Conservation (phyloP, 2,113 vertebrate genomes). For the Peromyscus polionotus region DNA sequence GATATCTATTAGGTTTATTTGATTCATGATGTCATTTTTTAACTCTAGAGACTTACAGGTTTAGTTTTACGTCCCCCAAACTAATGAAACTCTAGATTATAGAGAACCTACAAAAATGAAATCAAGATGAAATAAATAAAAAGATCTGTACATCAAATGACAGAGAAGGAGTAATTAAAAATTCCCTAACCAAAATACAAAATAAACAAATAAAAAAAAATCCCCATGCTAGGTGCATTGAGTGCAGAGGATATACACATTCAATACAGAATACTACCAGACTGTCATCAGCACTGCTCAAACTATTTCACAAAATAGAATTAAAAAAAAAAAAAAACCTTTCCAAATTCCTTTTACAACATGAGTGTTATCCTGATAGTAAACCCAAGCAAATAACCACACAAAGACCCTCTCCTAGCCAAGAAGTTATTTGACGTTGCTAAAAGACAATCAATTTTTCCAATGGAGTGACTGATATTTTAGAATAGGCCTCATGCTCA, state of each 20-base stretch:
- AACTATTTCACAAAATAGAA: neutral
- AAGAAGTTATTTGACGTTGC: neutral
- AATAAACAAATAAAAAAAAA: neutral
- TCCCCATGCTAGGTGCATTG: neutral
- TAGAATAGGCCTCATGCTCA: neutral
- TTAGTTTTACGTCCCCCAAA: neutral
- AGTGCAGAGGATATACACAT: neutral
- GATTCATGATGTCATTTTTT: neutral
- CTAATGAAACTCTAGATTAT: neutral
- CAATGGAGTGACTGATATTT: neutral
- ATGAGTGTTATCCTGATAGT: neutral
- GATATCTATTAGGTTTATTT: neutral
- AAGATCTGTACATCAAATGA: neutral
- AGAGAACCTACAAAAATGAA: neutral
- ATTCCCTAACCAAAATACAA: neutral
- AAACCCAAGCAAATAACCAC: no score
- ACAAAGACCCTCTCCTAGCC: no score
- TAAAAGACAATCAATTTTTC: neutral
- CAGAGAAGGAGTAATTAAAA: neutral
- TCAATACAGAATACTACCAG: neutral
- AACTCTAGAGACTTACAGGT: neutral
- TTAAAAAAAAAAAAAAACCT: neutral
- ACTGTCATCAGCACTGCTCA: neutral
- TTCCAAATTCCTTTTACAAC: neutral
- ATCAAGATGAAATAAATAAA: neutral